phyloP scores from a whole-genome alignment of 2,113 vertebrate species.

The Varanus salvator region DNA sequence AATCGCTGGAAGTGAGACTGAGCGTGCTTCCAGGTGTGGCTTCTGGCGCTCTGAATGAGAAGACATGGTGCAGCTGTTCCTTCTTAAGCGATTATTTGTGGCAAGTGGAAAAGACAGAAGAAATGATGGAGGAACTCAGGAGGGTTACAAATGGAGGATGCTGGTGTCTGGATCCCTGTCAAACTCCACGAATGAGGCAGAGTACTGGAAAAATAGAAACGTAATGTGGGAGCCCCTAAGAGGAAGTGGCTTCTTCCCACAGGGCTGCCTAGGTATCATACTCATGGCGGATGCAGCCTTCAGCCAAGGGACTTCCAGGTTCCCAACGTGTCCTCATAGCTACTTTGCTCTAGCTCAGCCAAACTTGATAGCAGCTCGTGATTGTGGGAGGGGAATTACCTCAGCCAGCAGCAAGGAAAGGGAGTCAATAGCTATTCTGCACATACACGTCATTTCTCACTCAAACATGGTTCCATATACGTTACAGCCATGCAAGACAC shows the following conservation, averaged over 20 bases:
- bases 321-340: no score
- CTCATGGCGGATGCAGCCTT: neutral
- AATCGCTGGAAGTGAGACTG: neutral
- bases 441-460: neutral
- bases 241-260: neutral
- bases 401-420: neutral
- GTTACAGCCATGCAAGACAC: neutral
- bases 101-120: no score
- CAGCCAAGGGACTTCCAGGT: neutral
- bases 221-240: neutral
- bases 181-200: no score
- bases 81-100: no score
- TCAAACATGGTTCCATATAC: neutral
- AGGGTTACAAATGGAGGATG: no score
- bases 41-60: neutral
- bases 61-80: no score
- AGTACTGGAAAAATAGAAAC: no score
- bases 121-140: no score
- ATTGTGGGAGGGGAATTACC: neutral
- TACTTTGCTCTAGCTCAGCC: neutral
- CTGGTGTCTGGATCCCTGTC: no score
- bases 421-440: neutral
- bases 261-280: neutral
- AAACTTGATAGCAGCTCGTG: neutral
- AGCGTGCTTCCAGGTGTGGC: neutral